Evolutionary conservation across 2,797 vertebrate species (phyloP).

Genomic region (Myotis myotis): DNA sequence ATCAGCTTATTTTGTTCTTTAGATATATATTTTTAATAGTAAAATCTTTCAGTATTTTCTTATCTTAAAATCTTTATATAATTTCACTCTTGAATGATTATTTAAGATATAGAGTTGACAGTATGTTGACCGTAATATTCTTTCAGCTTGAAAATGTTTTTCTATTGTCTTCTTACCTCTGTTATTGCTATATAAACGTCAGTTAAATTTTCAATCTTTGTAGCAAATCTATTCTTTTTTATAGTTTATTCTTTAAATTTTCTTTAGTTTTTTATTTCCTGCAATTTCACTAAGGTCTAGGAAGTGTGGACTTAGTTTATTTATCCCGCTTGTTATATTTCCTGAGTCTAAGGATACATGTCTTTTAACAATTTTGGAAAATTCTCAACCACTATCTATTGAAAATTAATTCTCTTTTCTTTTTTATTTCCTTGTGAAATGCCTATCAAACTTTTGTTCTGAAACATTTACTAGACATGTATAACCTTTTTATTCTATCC

Average conservation of each 20-base stretch:
- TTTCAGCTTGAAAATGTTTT: background rate
- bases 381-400: background rate
- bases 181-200: background rate
- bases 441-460: background rate
- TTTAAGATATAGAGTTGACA: background rate
- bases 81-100: background rate
- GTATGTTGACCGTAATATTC: background rate
- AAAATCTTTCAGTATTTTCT: background rate
- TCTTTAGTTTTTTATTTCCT: background rate
- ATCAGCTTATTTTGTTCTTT: too few species aligned
- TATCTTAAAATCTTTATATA: background rate
- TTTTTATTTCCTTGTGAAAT: background rate
- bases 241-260: background rate
- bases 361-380: slow-evolving; percentile 28
- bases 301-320: background rate
- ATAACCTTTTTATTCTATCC: background rate
- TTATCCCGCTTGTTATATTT: background rate
- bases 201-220: background rate
- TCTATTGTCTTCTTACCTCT: background rate
- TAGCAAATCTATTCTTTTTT: background rate
- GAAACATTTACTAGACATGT: background rate
- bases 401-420: background rate
- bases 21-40: background rate
- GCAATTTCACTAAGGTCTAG: background rate
- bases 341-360: background rate